Evolutionary conservation across 1,140 invertebrate genomes (phyloP).

Genomic region (Drosophila lowei): DNA sequence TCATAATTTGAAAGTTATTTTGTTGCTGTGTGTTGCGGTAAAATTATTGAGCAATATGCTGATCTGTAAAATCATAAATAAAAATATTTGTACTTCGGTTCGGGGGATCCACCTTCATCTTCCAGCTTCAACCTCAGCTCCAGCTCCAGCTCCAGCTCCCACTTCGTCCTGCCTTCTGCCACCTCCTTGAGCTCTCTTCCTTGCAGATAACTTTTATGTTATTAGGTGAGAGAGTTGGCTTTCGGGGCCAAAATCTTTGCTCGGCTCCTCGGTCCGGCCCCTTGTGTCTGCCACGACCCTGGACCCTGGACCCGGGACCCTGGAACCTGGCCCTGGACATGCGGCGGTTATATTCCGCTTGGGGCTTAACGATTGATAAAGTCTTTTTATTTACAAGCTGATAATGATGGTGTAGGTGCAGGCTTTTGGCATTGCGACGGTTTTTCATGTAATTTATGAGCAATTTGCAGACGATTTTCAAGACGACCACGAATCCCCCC

Average conservation of each 20-base stretch:
- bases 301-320: not conserved
- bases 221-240: conserved; percentile 77
- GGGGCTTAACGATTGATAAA: conserved; percentile 76
- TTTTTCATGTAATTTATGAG: conserved; percentile 66
- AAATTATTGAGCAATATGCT: conserved; percentile 82
- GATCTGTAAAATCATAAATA: conserved; percentile 82
- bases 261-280: not conserved
- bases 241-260: conserved; percentile 42
- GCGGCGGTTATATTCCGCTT: conserved; percentile 24
- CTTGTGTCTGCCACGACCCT: not conserved
- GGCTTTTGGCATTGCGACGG: conserved; percentile 69
- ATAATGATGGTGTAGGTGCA: conserved; percentile 80
- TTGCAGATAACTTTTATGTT: conserved; percentile 74
- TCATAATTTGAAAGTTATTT: conserved; percentile 79
- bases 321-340: not conserved
- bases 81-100: conserved; percentile 74
- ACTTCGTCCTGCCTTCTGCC: conserved; percentile 1
- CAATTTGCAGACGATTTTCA: conserved; percentile 62
- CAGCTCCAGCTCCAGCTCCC: conserved; percentile 15
- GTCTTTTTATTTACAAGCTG: conserved; percentile 81
- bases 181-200: conserved; percentile 8
- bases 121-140: not conserved
- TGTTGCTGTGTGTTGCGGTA: conserved; percentile 49
- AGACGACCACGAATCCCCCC: not conserved
- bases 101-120: conserved; percentile 23